Evolutionary conservation across 2,797 vertebrate species (phyloP).

Genomic region (Spondyliosoma cantharus): DNA sequence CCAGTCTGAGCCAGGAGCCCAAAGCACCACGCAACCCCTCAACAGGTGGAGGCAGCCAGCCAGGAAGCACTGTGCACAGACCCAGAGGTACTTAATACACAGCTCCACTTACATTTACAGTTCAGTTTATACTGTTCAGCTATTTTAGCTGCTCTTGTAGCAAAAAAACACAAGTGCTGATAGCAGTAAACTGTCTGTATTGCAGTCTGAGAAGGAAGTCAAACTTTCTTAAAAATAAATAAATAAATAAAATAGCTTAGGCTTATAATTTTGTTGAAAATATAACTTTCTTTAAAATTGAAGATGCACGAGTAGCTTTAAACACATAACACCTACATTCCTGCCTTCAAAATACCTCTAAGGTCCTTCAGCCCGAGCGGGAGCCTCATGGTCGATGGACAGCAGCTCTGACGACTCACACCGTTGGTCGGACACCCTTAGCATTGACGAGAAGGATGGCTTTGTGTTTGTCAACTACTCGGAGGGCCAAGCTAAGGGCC

Average conservation of each 20-base stretch:
- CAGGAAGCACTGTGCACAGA: conserved; percentile 85
- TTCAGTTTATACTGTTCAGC: neutral
- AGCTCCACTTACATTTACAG: neutral
- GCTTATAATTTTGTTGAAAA: too few species aligned
- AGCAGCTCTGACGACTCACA: conserved; percentile 93
- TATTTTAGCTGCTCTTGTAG: neutral
- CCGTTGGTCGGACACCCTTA: conserved; percentile 97
- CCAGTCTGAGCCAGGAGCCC: conserved; percentile 85
- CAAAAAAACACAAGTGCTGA: neutral
- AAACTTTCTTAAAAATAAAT: too few species aligned
- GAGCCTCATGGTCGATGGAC: conserved; percentile 90
- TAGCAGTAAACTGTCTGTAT: too few species aligned
- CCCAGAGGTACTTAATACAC: conserved; percentile 77
- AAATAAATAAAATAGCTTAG: too few species aligned
- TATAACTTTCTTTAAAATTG: too few species aligned
- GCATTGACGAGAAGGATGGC: conserved; percentile 97
- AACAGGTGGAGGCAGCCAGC: conserved; percentile 82
- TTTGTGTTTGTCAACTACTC: conserved; percentile 99
- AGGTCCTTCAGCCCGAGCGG: conserved; percentile 82
- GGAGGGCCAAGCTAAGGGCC: conserved; percentile 86
- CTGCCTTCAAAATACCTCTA: rapidly evolving
- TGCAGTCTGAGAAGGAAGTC: too few species aligned
- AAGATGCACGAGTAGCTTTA: too few species aligned
- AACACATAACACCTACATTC: neutral
- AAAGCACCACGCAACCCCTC: conserved; percentile 71